phyloP scores from a whole-genome alignment of 2,797 vertebrate genomes.

The Lagorchestes hirsutus region DNA sequence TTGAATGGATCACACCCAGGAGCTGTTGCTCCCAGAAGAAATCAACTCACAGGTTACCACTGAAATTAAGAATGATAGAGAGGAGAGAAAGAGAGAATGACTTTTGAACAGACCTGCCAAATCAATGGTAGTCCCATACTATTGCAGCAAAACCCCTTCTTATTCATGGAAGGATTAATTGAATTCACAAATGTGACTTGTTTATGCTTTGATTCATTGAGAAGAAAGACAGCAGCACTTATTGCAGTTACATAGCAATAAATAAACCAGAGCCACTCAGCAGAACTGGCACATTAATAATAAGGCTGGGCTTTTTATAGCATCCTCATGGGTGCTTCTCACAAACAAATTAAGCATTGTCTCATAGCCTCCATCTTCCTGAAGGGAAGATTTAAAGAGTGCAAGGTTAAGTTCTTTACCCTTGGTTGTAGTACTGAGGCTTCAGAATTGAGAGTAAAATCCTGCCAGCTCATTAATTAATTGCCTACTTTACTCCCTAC shows the following conservation, averaged over 20 bases:
- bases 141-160: background rate
- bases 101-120: background rate
- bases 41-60: conserved; percentile 26
- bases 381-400: conserved; percentile 23
- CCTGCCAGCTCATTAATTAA: background rate
- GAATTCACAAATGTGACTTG: background rate
- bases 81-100: background rate
- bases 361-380: background rate
- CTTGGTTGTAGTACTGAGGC: background rate
- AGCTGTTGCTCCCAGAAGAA: conserved; percentile 19
- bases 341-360: conserved; percentile 33
- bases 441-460: conserved; percentile 1
- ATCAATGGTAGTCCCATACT: conserved; percentile 1
- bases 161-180: conserved; percentile 1
- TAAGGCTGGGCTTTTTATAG: background rate
- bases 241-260: conserved; percentile 24
- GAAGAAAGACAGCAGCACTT: conserved; percentile 23
- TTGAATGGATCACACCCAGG: conserved; percentile 34
- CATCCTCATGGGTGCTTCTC: background rate
- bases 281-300: background rate
- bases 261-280: conserved; percentile 12
- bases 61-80: conserved; percentile 2
- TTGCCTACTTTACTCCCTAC: conserved; percentile 9
- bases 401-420: conserved; percentile 17
- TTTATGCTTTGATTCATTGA: conserved; percentile 26